These are phyloP conservation scores for Sander vitreus DNA, from an alignment of 2,113 vertebrate genomes.

Conservation along the genomic window DNA sequence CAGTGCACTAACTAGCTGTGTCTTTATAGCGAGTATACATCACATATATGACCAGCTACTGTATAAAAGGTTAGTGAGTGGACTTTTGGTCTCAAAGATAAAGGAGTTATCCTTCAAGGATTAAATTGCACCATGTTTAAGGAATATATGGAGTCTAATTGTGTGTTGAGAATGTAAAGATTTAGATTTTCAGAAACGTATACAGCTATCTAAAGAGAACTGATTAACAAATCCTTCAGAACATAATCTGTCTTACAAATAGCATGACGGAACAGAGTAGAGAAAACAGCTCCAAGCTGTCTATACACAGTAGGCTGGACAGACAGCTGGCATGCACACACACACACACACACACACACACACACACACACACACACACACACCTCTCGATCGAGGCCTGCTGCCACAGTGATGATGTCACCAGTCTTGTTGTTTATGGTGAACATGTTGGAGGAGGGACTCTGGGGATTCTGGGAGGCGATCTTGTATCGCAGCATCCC, in stretches of 20 bases:
- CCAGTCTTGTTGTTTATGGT: constrained; percentile 99
- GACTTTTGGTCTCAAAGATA: background rate
- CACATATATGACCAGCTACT: no score
- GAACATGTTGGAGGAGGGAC: constrained; percentile 96
- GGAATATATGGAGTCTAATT: background rate
- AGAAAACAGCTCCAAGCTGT: constrained; percentile 13
- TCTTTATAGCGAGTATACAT: no score
- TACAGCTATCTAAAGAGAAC: background rate
- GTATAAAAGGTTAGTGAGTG: no score
- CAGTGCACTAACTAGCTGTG: no score
- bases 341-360: background rate
- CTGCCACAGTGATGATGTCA: constrained; percentile 96
- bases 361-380: constrained; percentile 14
- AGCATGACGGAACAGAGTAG: no score
- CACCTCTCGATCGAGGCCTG: constrained; percentile 97
- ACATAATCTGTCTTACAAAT: no score
- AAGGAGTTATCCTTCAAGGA: background rate
- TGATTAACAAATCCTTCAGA: background rate
- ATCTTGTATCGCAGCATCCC: constrained; percentile 98
- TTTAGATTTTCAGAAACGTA: no score
- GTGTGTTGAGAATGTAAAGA: no score
- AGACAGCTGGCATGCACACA: constrained; percentile 69
- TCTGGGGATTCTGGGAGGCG: constrained; percentile 94
- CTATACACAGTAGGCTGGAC: constrained; percentile 31
- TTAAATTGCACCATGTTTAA: background rate